phyloP scores from a whole-genome alignment of 2,113 vertebrate species.

The Rhagologus leucostigma region DNA sequence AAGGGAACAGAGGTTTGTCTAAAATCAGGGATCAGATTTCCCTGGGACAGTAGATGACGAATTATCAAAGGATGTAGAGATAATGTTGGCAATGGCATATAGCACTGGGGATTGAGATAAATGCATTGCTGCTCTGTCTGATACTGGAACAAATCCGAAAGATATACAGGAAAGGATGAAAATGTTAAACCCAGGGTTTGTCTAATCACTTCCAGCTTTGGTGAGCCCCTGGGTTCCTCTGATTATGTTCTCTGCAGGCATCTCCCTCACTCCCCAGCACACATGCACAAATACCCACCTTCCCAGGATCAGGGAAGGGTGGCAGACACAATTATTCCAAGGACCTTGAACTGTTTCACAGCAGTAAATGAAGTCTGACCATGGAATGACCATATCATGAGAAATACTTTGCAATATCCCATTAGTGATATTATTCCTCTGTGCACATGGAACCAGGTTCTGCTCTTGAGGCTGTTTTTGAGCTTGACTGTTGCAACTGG shows the following conservation, averaged over 20 bases:
- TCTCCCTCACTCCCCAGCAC: not conserved
- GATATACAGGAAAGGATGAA: not conserved
- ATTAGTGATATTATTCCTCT: not conserved
- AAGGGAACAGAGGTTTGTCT: not conserved
- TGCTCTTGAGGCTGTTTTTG: not conserved
- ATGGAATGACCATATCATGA: not conserved
- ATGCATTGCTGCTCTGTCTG: not conserved
- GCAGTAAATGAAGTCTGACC: not conserved
- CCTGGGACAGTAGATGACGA: not conserved
- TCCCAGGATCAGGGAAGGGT: fast-evolving
- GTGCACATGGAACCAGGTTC: not conserved
- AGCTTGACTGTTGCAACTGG: not conserved
- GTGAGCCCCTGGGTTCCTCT: not conserved
- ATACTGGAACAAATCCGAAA: conserved; percentile 3
- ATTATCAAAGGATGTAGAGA: conserved; percentile 34
- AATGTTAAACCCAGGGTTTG: not conserved
- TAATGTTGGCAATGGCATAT: not conserved
- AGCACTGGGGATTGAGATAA: conserved; percentile 24
- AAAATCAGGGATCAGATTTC: conserved; percentile 33
- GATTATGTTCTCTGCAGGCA: not conserved
- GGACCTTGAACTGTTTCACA: not conserved
- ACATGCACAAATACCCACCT: not conserved
- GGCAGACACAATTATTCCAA: not conserved
- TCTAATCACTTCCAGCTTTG: conserved; percentile 12
- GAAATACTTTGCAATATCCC: not conserved